Conservation (phyloP, 1,140 invertebrate species). For the Cydia pomonella region DNA sequence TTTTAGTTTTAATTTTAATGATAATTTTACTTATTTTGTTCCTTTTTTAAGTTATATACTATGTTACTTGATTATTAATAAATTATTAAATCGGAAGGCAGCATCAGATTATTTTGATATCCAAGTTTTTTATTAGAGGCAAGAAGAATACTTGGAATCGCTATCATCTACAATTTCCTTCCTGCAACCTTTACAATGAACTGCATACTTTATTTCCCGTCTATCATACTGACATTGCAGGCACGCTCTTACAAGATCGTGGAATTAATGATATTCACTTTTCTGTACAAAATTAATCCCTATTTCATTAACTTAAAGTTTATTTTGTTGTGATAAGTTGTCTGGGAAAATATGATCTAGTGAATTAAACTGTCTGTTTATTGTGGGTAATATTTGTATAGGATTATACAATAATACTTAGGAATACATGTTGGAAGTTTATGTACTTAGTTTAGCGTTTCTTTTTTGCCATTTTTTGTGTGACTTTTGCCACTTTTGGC, state of each 20-base stretch:
- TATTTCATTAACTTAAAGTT: background rate
- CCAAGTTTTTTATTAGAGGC: too few species aligned
- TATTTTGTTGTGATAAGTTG: background rate
- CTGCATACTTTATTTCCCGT: slow-evolving; percentile 6
- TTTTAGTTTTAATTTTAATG: too few species aligned
- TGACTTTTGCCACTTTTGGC: too few species aligned
- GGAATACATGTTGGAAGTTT: background rate
- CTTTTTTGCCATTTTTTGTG: too few species aligned
- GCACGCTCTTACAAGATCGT: slow-evolving; percentile 8
- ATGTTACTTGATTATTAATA: too few species aligned
- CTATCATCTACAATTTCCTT: background rate
- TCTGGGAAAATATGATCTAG: background rate
- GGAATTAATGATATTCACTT: background rate
- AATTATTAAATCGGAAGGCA: too few species aligned
- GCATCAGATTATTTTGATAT: too few species aligned
- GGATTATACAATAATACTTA: background rate
- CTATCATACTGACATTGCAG: slow-evolving; percentile 14
- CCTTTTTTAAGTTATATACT: too few species aligned
- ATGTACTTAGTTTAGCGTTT: background rate
- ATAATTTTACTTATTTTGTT: too few species aligned
- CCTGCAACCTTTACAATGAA: slow-evolving; percentile 8
- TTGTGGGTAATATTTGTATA: background rate
- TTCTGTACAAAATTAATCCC: background rate
- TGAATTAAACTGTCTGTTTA: background rate
- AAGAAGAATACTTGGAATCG: background rate